These are phyloP conservation scores for Sphaerophoria rueppellii DNA, from an alignment of 2,888 invertebrate species.

Conservation along the genomic window DNA sequence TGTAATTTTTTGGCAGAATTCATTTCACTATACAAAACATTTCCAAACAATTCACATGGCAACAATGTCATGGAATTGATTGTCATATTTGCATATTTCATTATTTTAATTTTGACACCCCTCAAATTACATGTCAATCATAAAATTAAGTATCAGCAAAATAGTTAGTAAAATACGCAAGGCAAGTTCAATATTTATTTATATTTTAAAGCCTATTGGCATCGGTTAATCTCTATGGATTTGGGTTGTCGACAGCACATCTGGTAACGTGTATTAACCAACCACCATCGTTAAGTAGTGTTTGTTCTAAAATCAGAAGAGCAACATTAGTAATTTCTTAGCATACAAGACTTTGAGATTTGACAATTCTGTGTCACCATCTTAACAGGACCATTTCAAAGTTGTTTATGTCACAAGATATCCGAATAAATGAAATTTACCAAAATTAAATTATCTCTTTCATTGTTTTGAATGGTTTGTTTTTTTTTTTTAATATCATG, in stretches of 20 bases:
- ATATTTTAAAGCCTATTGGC: too few relatives aligned
- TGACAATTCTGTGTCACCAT: too few relatives aligned
- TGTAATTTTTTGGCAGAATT: too few relatives aligned
- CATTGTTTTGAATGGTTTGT: not conserved
- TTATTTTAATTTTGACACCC: not conserved
- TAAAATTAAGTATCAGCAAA: constrained; percentile 43
- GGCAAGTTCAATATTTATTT: not conserved
- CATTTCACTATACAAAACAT: not conserved
- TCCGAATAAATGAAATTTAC: not conserved
- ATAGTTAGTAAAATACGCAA: not conserved
- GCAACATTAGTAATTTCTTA: not conserved
- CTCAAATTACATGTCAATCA: constrained; percentile 48
- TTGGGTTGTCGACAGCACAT: too few relatives aligned
- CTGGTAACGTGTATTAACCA: too few relatives aligned
- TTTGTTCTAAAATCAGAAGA: not conserved
- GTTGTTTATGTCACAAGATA: too few relatives aligned
- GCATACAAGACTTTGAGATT: too few relatives aligned
- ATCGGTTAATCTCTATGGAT: too few relatives aligned
- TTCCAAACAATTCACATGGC: constrained; percentile 61
- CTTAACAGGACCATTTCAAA: too few relatives aligned
- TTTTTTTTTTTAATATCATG: not conserved
- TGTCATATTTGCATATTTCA: not conserved
- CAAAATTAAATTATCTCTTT: constrained; percentile 16
- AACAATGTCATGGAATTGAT: constrained; percentile 65
- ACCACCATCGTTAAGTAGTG: not conserved